These are phyloP conservation scores for Blera fallax DNA, from an alignment of 2,888 invertebrate genomes.

Conservation along the genomic window DNA sequence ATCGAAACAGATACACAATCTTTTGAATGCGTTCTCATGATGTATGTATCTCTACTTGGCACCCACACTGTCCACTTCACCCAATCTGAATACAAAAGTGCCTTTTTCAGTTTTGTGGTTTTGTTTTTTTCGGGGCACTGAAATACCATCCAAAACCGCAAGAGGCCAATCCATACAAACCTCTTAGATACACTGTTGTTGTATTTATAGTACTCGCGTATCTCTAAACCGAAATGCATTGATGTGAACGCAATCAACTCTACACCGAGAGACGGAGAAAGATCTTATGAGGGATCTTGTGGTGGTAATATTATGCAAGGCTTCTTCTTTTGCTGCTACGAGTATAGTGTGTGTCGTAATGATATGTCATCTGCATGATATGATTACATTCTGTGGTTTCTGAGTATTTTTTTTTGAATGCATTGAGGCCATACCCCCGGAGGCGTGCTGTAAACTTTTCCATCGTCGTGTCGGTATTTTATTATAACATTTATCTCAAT, in stretches of 20 bases:
- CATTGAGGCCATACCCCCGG: constrained; percentile 44
- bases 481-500: not conserved
- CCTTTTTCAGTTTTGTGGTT: constrained; percentile 1
- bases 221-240: constrained; percentile 14
- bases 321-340: constrained; percentile 11
- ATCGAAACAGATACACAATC: too few relatives aligned
- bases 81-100: constrained; percentile 9
- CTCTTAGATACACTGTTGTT: constrained; percentile 15
- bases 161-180: constrained; percentile 37
- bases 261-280: not conserved
- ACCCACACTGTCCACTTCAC: constrained; percentile 7
- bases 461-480: constrained; percentile 9
- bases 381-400: constrained; percentile 63
- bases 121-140: not conserved
- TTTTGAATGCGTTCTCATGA: too few relatives aligned
- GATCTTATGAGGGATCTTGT: constrained; percentile 23
- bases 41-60: constrained; percentile 2
- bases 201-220: not conserved
- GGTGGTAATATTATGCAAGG: constrained; percentile 48
- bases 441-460: not conserved
- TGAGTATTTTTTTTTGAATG: not conserved
- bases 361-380: constrained; percentile 62
- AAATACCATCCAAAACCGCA: constrained; percentile 44
- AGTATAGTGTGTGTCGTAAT: constrained; percentile 38
- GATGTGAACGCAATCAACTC: constrained; percentile 15